phyloP scores from a whole-genome alignment of 1,140 invertebrate genomes.

The Hyposmocoma kahamanoa region DNA sequence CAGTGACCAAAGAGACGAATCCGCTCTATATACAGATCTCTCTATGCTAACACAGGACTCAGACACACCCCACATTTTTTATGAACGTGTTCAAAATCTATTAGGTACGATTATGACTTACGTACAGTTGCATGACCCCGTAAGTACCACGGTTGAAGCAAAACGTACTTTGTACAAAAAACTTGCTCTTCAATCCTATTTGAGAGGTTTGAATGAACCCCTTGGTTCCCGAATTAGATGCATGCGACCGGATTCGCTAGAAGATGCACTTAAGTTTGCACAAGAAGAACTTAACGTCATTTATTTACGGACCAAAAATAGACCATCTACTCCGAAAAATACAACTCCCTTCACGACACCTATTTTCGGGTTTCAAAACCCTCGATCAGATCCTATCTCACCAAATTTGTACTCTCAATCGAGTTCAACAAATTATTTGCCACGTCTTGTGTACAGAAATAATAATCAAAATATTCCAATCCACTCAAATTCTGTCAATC shows the following conservation, averaged over 20 bases:
- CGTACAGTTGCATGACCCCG: not conserved
- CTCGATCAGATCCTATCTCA: not conserved
- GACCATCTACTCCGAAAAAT: not conserved
- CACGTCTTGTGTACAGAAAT: not conserved
- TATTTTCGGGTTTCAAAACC: not conserved
- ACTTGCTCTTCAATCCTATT: conserved; percentile 1
- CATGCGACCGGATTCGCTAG: conserved; percentile 5
- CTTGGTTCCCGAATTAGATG: conserved; percentile 6
- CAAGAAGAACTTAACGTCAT: conserved; percentile 3
- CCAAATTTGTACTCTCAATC: not conserved
- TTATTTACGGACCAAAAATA: conserved; percentile 1
- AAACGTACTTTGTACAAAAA: conserved; percentile 3
- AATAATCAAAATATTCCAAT: not conserved
- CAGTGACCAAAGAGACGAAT: conserved; percentile 6
- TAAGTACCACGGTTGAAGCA: conserved; percentile 1
- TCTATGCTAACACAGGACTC: conserved; percentile 4
- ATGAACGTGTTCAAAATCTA: conserved; percentile 1
- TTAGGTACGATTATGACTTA: conserved; percentile 3
- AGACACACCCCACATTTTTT: conserved; percentile 2
- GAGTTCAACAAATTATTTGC: not conserved
- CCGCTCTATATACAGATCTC: conserved; percentile 5
- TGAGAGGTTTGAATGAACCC: conserved; percentile 6
- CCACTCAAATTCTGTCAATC: not conserved
- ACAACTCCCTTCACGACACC: not conserved
- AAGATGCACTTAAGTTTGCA: conserved; percentile 1